These are phyloP conservation scores for Catharus ustulatus DNA, from an alignment of 2,797 vertebrate genomes.

Conservation along the genomic window DNA sequence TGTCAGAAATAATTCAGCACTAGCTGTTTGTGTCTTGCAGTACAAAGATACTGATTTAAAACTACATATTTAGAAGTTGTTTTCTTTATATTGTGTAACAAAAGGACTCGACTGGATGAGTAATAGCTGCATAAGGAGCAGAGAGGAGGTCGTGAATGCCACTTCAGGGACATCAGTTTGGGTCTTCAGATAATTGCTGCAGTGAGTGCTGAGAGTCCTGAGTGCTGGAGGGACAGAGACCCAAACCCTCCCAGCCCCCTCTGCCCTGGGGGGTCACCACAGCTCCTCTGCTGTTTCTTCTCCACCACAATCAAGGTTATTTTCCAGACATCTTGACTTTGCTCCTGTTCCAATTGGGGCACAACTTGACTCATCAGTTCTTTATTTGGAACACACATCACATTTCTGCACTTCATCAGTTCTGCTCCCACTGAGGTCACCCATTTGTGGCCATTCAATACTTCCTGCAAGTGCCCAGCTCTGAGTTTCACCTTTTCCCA, in stretches of 20 bases:
- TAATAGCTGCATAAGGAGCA: constrained; percentile 3
- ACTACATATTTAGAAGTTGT: constrained; percentile 39
- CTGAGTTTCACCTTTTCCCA: neutral
- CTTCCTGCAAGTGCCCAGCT: constrained; percentile 2
- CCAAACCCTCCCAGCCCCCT: neutral
- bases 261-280: neutral
- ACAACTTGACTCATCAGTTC: constrained; percentile 63
- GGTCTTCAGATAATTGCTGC: neutral
- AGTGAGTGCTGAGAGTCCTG: neutral
- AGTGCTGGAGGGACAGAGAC: neutral
- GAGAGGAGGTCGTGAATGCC: neutral
- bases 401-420: constrained; percentile 65
- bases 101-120: constrained; percentile 37
- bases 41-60: neutral
- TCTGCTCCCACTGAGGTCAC: constrained; percentile 55
- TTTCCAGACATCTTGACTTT: neutral
- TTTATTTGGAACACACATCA: constrained; percentile 63
- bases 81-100: constrained; percentile 31
- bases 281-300: neutral
- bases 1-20: constrained; percentile 22
- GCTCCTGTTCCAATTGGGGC: constrained; percentile 15
- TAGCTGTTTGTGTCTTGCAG: constrained; percentile 44
- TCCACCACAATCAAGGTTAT: constrained; percentile 1
- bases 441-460: constrained; percentile 56
- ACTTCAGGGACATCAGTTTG: neutral